Base-by-base conservation (phyloP, 2,113 vertebrate genomes). In the Climacteris rufus region DNA sequence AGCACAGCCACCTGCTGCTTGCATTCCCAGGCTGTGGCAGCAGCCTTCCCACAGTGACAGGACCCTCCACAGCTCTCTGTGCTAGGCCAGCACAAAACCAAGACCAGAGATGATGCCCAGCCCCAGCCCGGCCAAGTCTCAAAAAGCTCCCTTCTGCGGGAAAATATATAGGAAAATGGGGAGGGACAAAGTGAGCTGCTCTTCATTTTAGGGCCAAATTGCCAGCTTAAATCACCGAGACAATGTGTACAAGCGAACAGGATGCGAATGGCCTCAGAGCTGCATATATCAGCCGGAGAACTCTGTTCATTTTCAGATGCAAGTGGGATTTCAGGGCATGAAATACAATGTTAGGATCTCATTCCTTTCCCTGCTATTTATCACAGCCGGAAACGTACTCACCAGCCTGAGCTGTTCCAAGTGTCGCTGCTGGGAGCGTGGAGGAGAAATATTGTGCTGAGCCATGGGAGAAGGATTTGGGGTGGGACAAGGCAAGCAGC, bases 171-270 rank as follows among this genome's bases (percentile, higher is more conserved):
- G 96, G 93, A 84, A 94, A 83, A 78, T 15, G 9, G 69, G 72
- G 82, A 88, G 93, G 94, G 87, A 72, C 44, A 57, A 83, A 92
- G 77, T 28, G 60, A 83, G 86, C 79, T 83, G 68, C 93, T 96
- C 90, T 90, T 97, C 82, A 37, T 93, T 96, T 87, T 93, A 76
- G 72, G 71, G 81, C 50, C 91, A 96, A 96, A 97, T 95, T 92
- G 82, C 90, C 57, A 31, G 25, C 68, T 90, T 96, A 94, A 96
- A 96, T 96, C 96, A 96, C 72, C 1, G 2, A 63, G 97, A 72
- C 93, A 70, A 28, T 82, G 97, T 96, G 83, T 95, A 96, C 94
- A 94, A 91, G 83, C 93, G 85, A 49, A 83, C 33, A 45, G 93
- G 87, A 87, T 54, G 89, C 42, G 90, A 87, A 69, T 31, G 90